Base-by-base conservation (phyloP, 2,888 invertebrate species). In the Beris chalybata region DNA sequence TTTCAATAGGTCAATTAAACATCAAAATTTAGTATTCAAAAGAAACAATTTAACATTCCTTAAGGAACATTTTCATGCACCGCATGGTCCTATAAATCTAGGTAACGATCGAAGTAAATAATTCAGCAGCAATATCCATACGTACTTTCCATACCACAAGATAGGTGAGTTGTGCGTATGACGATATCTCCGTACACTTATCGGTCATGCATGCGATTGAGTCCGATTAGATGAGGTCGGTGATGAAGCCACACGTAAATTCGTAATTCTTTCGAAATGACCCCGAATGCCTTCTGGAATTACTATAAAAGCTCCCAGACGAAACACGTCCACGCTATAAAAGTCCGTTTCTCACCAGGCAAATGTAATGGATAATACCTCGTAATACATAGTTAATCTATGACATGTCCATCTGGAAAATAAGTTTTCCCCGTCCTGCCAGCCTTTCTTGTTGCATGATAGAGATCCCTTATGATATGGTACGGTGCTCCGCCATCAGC, bases 31-130 rank as follows among this genome's bases (percentile, higher is more conserved):
- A 61, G 61, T 43, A 50, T 52, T 43, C 61, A 31, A 50, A 38
- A 38, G 38, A 5, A 61, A 30, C 47, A 47, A 59, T 59, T 59
- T 59, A 48, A 47, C 61, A 61, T 61, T 52, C 61, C 50, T 50
- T 61, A 50, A 61, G 38, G 52, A 50, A 38, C 43, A n/a, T 43
- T 50, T 22, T 43, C 31, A 50, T 45, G 45, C 30, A 29, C 43
- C 4, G 29, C 29, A 47, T 58, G 31, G 52, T 22, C 52, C 52
- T 30, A 61, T 61, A 52, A 61, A 61, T 61, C 61, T 52, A 61
- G 43, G 61, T 61, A 61, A 61, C 61, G 61, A 61, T 61, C 47
- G 38, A 13, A 38, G 38, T 61, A 52, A 61, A 61, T 61, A 61
- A 61, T 61, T 61, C 61, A 61, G 38, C 32, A 50, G 38, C 12